Base-by-base conservation (phyloP, 2,113 vertebrate genomes). In the Hylia prasina region DNA sequence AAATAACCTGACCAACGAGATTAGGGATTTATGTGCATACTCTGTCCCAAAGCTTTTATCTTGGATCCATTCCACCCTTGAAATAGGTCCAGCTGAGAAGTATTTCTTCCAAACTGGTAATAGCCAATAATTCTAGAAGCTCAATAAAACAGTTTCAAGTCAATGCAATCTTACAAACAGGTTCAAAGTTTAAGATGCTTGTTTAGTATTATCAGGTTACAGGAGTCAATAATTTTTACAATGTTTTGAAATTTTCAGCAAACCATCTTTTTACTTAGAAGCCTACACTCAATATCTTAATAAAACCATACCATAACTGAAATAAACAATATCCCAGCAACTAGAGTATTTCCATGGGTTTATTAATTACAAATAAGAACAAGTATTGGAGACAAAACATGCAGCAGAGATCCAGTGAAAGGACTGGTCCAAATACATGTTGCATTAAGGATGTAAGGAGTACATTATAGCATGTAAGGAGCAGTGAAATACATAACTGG, bases 21-120 rank as follows among this genome's bases (percentile, higher is more conserved):
- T 98, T 89, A 96, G 92, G 95, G 97, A 98, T 98, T 98, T 98
- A 98, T 98, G 94, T 96, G 92, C 90, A 96, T 96, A 97, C 80
- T 97, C 93, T 87, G 56, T 97, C 90, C 97, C 95, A 98, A 78
- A 86, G 95, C 96, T 97, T 95, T 91, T 72, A 91, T 95, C 87
- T 97, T 98, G 97, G 97, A 98, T 53, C 75, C 45, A 82, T 77
- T 98, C 96, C 97, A 98, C 95, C 75, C 95, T 96, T 84, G 78
- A 97, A 98, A 97, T 90, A 96, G 91, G 91, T 97, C 94, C 97
- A 95, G 61, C 11, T 82, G 96, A 96, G 97, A 98, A 97, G 97
- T 91, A 97, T 98, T 98, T 97, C 81, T 97, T 97, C 84, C 93
- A 97, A 97, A 98, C 35, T 96, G 97, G 97, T 97, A 97, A 95